These are phyloP conservation scores for Zaprionus capensis DNA, from an alignment of 1,140 invertebrate species.

Conservation along the genomic window DNA sequence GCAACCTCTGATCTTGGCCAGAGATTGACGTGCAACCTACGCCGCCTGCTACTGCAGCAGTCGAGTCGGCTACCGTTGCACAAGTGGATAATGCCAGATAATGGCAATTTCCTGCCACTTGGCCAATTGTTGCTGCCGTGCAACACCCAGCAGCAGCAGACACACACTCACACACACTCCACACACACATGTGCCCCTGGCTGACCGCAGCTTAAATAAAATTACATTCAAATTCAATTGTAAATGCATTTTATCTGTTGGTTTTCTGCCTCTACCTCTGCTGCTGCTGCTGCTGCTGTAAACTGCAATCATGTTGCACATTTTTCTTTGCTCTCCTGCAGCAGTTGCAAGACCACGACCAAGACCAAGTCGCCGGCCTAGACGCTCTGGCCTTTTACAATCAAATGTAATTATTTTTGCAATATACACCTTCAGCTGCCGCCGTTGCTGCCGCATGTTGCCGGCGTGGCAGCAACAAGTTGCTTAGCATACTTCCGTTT, in stretches of 20 bases:
- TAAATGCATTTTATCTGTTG: constrained; percentile 84
- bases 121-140: constrained; percentile 75
- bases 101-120: constrained; percentile 82
- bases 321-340: constrained; percentile 67
- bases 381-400: constrained; percentile 78
- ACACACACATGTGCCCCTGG: constrained; percentile 49
- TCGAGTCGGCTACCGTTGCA: constrained; percentile 49
- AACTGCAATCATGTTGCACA: constrained; percentile 83
- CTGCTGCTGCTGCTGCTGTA: constrained; percentile 57
- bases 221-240: constrained; percentile 84
- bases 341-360: constrained; percentile 27
- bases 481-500: constrained; percentile 83
- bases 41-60: constrained; percentile 29
- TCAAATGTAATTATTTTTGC: constrained; percentile 83
- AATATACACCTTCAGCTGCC: constrained; percentile 79
- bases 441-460: constrained; percentile 36
- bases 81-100: constrained; percentile 82
- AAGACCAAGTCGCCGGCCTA: constrained; percentile 48
- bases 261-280: constrained; percentile 58
- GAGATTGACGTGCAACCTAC: constrained; percentile 65
- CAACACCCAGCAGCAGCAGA: constrained; percentile 43
- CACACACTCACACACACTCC: constrained; percentile 43
- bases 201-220: constrained; percentile 83
- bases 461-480: constrained; percentile 72
- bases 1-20: constrained; percentile 8